Evolutionary conservation across 2,113 vertebrate genomes (phyloP), one percentile per base, ranked within the genome.

Genomic region (Mesitornis unicolor): DNA sequence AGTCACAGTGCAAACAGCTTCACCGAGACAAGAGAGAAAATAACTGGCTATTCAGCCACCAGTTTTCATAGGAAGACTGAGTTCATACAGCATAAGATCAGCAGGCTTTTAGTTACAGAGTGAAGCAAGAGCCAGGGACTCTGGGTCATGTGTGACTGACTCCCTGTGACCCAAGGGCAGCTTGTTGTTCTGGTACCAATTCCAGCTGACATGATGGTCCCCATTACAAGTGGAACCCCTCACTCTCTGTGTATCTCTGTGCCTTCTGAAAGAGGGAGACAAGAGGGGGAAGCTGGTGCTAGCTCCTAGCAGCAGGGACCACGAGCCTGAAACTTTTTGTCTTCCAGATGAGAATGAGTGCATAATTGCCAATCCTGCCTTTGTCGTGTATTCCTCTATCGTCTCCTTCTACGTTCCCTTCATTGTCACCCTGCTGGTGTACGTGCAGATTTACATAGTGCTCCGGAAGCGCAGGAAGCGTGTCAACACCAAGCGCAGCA

Each of bases 371-470:
- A 98, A 99, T 45, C 98, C 98, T 1, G 98, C 98, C 92, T 99
- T 99, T 38, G 98, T 99, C 56, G 98, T 99, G 95, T 98, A 99
- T 96, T 99, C 98, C 67, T 99, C 98, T 57, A 96, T 99, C 21
- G 98, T 98, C 74, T 98, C 98, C 81, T 99, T 99, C 98, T 99
- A 98, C n/a, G 98, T 98, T 33, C 98, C 98, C 95, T 99, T 99
- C 97, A 98, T 98, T 8, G 98, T 99, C 60, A 99, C 98, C 2
- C 98, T 99, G 97, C 97, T 99, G 93, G 98, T 99, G 63, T 99
- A 99, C 10, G 98, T 99, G 82, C 98, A 99, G 97, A 99, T 99
- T 85, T 99, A 99, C 94, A 91, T 98, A 2, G 98, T 99, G 87
- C 98, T 99, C 28, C 97, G 97, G 68, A 98, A 95, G 43, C 98